Evolutionary conservation across 2,888 invertebrate species (phyloP), one percentile per base, ranked within the genome.

Genomic region (Microplitis deprimator): DNA sequence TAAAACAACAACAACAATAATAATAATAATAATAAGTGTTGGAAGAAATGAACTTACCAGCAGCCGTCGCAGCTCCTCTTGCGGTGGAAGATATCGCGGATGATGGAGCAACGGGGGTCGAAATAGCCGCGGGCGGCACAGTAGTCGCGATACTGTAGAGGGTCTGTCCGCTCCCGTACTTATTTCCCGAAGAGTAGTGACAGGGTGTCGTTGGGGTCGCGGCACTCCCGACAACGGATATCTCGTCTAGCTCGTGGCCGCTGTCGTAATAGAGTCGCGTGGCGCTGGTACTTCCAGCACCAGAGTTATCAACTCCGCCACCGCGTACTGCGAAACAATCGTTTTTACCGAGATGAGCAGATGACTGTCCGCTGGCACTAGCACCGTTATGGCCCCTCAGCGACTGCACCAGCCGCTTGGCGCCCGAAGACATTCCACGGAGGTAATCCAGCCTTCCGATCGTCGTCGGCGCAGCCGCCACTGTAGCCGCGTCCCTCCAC

Each of bases 221-320:
- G 59, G 74, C 59, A 50, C 83, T 68, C 79, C 85, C 88, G 77
- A 92, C 91, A 77, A 92, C 91, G 62, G 92, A 91, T 78, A 92
- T 91, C 85, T 91, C 91, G 82, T 91, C 91, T 79, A 91, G 87
- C 80, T 91, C 91, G 83, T 90, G 90, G 69, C 89, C 89, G 83
- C 89, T 89, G 80, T 90, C 89, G 83, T 89, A 89, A 77, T 89
- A 89, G 77, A 89, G 84, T 73, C 88, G 85, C 38, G 89, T 90
- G 16, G 89, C 89, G 77, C 88, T 89, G 65, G 88, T 88, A 80
- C 88, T 89, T 20, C 87, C 86, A 20, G 82, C 84, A 40, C 87
- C 85, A 62, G 83, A 82, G 39, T 83, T 84, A n/a, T 84, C 86
- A 16, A 82, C 85, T n/a, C 81, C 84, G 4, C 38, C 85, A 16